Base-by-base conservation (phyloP, 2,888 invertebrate genomes). In the Caenorhabditis imperialis region DNA sequence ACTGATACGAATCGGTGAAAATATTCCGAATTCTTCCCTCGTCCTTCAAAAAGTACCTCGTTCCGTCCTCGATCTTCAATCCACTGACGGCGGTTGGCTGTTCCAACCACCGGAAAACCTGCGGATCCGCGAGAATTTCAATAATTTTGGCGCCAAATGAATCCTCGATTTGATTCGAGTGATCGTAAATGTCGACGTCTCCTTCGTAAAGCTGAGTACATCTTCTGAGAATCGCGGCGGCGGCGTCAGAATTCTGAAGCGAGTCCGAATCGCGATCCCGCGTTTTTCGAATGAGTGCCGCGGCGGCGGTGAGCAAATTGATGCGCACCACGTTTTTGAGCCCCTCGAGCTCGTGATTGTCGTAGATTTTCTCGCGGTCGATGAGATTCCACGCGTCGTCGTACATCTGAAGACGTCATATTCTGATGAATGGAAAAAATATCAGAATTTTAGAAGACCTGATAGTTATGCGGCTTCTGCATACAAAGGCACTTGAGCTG, bases 401-500 rank as follows among this genome's bases (percentile, higher is more conserved):
- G 23, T 65, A 75, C 75, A 75, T 75, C 73, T 73, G 38, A 35
- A 58, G 6, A 27, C 47, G 8, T 33, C 5, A 45, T 30, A 37
- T 20, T 25, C 35, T 33, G 30, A 8, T 44, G 27, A 7, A n/a
- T n/a, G n/a, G n/a, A n/a, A n/a, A n/a, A n/a, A n/a, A n/a, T n/a
- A n/a, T n/a, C n/a, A n/a, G n/a, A n/a, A n/a, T n/a, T n/a, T n/a
- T n/a, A n/a, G n/a, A n/a, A n/a, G n/a, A 83, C 77, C 65, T 84
- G 81, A 75, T 85, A 85, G 16, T 79, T 79, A 30, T 72, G 75
- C 8, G 81, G 81, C 53, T 76, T 73, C 38, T 78, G 79, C 65
- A 78, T 77, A 55, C 84, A 85, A 3, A 86, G 70, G 44, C 80
- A 76, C 48, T 82, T 81, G 20, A 86, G 53, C 51, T 86, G 85